Conservation (phyloP, 2,888 invertebrate species). For the Leptinotarsa tumamoca region DNA sequence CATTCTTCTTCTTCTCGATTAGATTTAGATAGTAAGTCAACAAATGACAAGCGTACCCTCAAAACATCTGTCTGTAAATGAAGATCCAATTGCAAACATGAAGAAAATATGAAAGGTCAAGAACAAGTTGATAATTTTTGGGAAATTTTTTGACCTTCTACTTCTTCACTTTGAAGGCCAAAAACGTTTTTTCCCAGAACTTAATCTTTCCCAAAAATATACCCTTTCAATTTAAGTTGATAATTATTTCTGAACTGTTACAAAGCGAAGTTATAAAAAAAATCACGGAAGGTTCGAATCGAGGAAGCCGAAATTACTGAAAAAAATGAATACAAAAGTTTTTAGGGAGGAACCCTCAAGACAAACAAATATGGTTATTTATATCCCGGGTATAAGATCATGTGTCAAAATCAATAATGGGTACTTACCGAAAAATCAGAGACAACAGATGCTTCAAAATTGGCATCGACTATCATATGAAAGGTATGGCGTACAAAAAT, state of each 20-base stretch:
- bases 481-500: conserved; percentile 16
- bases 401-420: conserved; percentile 19
- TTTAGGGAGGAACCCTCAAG: conserved; percentile 15
- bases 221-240: too few relatives aligned
- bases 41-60: too few relatives aligned
- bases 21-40: too few relatives aligned
- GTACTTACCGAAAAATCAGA: conserved; percentile 9
- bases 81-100: too few relatives aligned
- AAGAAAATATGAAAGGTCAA: too few relatives aligned
- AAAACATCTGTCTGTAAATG: too few relatives aligned
- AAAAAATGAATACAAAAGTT: not conserved
- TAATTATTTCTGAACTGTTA: not conserved
- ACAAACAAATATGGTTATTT: conserved; percentile 20
- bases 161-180: too few relatives aligned
- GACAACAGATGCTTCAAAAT: conserved; percentile 3
- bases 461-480: conserved; percentile 22
- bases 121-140: not conserved
- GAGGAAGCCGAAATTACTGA: conserved; percentile 5
- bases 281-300: conserved; percentile 2
- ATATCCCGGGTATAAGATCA: conserved; percentile 3
- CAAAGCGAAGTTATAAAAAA: not conserved
- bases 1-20: too few relatives aligned
- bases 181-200: too few relatives aligned
- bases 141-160: too few relatives aligned
- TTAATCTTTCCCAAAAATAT: too few relatives aligned